phyloP scores from a whole-genome alignment of 2,888 invertebrate genomes.

The Venusia cambrica region DNA sequence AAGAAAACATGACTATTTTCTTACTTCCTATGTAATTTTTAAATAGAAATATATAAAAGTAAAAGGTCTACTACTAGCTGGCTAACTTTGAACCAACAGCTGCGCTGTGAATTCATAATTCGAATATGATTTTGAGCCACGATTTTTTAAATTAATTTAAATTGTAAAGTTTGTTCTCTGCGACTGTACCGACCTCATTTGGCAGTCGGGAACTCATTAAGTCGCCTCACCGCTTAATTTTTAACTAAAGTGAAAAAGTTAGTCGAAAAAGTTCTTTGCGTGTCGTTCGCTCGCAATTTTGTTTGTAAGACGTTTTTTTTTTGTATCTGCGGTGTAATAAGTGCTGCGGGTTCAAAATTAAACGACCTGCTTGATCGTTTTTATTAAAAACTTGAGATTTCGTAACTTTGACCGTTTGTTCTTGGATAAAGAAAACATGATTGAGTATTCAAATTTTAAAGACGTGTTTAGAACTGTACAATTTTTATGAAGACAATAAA shows the following conservation, averaged over 20 bases:
- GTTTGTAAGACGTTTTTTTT: constrained; percentile 17
- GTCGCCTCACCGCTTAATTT: constrained; percentile 50
- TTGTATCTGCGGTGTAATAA: constrained; percentile 6
- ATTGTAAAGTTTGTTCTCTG: constrained; percentile 8
- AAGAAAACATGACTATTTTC: too few species aligned
- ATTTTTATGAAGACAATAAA: too few species aligned
- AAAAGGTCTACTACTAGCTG: too few species aligned
- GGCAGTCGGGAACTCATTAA: constrained; percentile 22
- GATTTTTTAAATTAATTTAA: constrained; percentile 11
- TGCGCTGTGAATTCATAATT: constrained; percentile 11
- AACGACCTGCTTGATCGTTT: constrained; percentile 6
- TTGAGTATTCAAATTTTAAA: too few species aligned
- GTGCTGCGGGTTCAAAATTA: constrained; percentile 9
- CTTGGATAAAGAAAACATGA: too few species aligned
- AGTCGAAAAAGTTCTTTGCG: constrained; percentile 12
- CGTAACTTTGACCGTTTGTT: too few species aligned
- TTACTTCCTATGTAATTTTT: too few species aligned
- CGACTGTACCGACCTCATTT: constrained; percentile 23
- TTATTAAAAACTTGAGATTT: constrained; percentile 2
- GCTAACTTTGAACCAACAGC: constrained; percentile 2
- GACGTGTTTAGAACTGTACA: too few species aligned
- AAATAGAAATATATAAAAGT: too few species aligned
- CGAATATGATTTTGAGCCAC: constrained; percentile 4
- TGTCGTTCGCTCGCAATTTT: constrained; percentile 13
- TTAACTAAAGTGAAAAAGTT: constrained; percentile 49